A percentile compares a stretch with the other conserved stretches of the same genome.
Evolutionary conservation across 2,797 vertebrate genomes (phyloP).

Genomic region (Streptopelia turtur): DNA sequence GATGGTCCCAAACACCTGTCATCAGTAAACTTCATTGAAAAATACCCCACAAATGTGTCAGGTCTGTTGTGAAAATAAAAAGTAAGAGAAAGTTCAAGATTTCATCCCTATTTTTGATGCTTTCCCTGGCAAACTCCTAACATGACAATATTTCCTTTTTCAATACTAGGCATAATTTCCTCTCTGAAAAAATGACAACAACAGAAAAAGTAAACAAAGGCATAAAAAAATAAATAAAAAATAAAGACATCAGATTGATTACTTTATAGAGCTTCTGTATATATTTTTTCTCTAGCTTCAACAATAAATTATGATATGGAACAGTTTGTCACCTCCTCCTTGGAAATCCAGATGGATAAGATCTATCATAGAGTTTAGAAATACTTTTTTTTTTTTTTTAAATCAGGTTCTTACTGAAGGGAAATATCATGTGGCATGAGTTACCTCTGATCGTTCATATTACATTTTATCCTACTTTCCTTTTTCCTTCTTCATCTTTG

Average conservation of each 20-base stretch:
- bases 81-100: not conserved
- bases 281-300: not conserved
- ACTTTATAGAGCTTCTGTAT: not conserved
- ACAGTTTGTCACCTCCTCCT: not conserved
- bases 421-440: not conserved
- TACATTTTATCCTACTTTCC: not conserved
- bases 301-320: not conserved
- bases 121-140: not conserved
- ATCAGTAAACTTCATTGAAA: not conserved
- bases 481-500: not conserved
- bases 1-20: not conserved
- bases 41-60: not conserved
- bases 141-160: not conserved
- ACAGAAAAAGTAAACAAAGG: not conserved
- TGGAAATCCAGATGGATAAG: not conserved
- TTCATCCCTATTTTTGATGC: not conserved
- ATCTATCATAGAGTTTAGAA: not conserved
- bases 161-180: not conserved
- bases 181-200: not conserved
- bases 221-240: not conserved
- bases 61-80: not conserved
- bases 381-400: not conserved
- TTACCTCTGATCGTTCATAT: not conserved
- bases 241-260: rapidly evolving
- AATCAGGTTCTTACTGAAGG: not conserved